Base-by-base conservation (phyloP, 2,113 vertebrate species). In the Stictonetta naevosa region DNA sequence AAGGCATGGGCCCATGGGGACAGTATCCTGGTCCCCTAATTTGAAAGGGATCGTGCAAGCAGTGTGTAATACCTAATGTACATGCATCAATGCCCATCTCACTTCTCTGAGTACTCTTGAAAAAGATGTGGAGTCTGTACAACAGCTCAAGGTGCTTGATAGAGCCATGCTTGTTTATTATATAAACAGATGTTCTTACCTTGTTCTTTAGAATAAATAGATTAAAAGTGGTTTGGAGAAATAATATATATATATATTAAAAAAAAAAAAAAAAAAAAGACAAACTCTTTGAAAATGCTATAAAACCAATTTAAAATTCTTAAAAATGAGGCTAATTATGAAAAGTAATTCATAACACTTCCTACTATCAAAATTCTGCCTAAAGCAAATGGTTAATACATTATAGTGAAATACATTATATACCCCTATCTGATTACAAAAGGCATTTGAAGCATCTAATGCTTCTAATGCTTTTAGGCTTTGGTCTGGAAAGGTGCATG, bases 281-380 rank as follows among this genome's bases (percentile, higher is more conserved):
- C 46, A 48, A 48, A 22, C 3, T 8, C 5, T 63, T 76, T 69
- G 6, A 38, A 46, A 93, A 63, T 6, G 13, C 16, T 33, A 74
- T 58, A 92, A 86, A 83, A 88, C 33, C 22, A 90, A 23, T 78
- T 95, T 76, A 69, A 62, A 86, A 66, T 31, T 42, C 60, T 88
- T 56, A 28, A 74, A 94, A 90, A 53, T 38, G 69, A 86, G 26
- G 34, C 3, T 92, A 92, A 93, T 95, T 95, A 87, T 92, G 91
- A 73, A 93, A 91, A 96, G 87, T 85, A 84, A 92, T 93, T 81
- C 55, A 25, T 84, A 94, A 81, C 55, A 56, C 48, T 81, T 92
- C 85, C 88, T 64, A 94, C 83, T 85, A 22, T 63, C 63, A 85
- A 53, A 94, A 85, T 72, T 48, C 44, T 40, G 23, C 69, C 78